These are phyloP conservation scores for Porites divaricata DNA, from an alignment of 92 coral and sea anemone species.

Conservation along the genomic window DNA sequence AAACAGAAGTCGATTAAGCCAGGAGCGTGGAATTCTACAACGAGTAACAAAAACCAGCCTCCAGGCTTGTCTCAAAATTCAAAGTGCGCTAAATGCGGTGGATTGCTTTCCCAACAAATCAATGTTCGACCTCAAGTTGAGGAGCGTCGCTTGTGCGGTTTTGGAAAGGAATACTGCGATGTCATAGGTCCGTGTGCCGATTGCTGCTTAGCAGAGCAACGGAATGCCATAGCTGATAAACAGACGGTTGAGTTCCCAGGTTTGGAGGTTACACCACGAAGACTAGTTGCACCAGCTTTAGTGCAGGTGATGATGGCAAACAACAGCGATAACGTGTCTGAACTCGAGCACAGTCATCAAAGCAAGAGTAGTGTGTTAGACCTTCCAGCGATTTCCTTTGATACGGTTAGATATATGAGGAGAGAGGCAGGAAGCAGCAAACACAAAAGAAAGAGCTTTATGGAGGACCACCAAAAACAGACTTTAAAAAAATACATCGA, in stretches of 20 bases:
- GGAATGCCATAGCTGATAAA: conserved; percentile 71
- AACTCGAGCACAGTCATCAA: conserved; percentile 18
- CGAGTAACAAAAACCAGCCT: background rate
- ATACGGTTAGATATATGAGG: conserved; percentile 79
- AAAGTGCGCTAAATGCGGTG: conserved; percentile 76
- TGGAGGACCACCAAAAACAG: conserved; percentile 27
- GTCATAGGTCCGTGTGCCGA: conserved; percentile 88
- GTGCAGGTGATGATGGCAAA: conserved; percentile 64
- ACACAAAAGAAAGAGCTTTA: conserved; percentile 52
- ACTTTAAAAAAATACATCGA: conserved; percentile 78
- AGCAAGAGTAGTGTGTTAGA: conserved; percentile 38
- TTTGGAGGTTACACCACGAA: conserved; percentile 78
- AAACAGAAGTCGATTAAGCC: conserved; percentile 30
- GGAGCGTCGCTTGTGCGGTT: conserved; percentile 47
- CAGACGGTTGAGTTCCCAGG: conserved; percentile 83
- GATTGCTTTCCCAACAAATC: conserved; percentile 57
- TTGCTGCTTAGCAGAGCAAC: conserved; percentile 64
- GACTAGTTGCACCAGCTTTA: conserved; percentile 79
- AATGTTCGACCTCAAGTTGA: conserved; percentile 37
- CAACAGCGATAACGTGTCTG: conserved; percentile 26
- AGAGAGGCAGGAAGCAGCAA: conserved; percentile 83
- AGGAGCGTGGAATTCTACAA: conserved; percentile 6
- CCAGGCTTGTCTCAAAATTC: conserved; percentile 22
- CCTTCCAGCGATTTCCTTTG: conserved; percentile 69
- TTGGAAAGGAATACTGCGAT: conserved; percentile 80